Percentiles rank a stretch among this genome's conserved stretches.
These are phyloP conservation scores for Plutomurus gul DNA, from an alignment of 1,140 invertebrate genomes.

Conservation along the genomic window DNA sequence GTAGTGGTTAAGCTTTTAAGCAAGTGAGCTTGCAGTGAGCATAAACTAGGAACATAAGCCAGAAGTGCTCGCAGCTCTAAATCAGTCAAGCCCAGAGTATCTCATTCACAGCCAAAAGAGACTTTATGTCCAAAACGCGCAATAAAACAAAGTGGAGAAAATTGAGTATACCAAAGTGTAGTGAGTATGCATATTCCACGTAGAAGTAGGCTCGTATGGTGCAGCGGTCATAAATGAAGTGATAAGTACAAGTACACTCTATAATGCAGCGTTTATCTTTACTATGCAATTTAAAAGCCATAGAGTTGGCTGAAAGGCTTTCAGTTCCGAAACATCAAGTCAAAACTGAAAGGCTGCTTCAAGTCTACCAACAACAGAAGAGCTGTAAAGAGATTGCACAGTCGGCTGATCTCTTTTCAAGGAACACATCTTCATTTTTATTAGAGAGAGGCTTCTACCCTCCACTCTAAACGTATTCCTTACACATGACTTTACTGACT, in stretches of 20 bases:
- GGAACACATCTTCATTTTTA: slow-evolving; percentile 21
- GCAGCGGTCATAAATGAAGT: neutral
- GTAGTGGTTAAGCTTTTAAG: too few species aligned
- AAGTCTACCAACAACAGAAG: too few species aligned
- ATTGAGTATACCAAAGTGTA: neutral
- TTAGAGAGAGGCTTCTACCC: neutral
- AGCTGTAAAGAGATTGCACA: too few species aligned
- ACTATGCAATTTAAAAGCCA: slow-evolving; percentile 5
- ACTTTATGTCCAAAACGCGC: neutral
- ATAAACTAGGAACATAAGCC: too few species aligned
- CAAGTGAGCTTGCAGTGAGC: too few species aligned
- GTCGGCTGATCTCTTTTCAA: neutral
- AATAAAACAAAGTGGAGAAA: neutral
- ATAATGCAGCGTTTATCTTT: slow-evolving; percentile 8
- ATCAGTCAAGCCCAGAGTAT: too few species aligned
- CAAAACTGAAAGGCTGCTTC: neutral
- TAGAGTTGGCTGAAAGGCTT: slow-evolving; percentile 7
- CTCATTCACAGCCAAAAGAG: too few species aligned
- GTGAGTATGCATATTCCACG: neutral
- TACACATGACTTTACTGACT: neutral
- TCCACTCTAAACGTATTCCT: neutral
- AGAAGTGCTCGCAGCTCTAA: too few species aligned
- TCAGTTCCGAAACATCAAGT: neutral
- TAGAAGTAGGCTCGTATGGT: neutral
- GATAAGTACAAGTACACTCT: neutral